phyloP scores from a whole-genome alignment of 2,888 invertebrate species.

The Galeopsomyia nigrocyanea region DNA sequence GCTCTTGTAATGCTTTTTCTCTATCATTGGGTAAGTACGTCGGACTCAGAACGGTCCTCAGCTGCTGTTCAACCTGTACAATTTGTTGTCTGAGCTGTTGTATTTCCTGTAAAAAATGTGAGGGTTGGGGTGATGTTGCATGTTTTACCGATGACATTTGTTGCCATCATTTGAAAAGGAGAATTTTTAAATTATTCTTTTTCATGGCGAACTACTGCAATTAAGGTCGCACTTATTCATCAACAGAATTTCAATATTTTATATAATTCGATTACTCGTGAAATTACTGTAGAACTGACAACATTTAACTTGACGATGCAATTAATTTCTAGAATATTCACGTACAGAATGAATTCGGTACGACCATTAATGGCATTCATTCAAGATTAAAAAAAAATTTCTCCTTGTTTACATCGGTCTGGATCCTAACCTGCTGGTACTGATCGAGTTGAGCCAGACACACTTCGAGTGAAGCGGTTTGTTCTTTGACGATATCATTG shows the following conservation, averaged over 20 bases:
- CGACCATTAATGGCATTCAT: background rate
- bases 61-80: constrained; percentile 88
- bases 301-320: no score
- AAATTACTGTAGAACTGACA: no score
- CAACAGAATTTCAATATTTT: no score
- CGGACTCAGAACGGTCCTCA: constrained; percentile 86
- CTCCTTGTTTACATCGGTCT: background rate
- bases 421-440: constrained; percentile 77
- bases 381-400: background rate
- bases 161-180: constrained; percentile 22
- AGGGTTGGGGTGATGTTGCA: background rate
- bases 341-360: no score
- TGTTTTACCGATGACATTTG: background rate
- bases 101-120: constrained; percentile 75
- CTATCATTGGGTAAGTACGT: constrained; percentile 87
- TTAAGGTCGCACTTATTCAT: no score
- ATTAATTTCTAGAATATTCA: no score
- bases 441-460: constrained; percentile 89
- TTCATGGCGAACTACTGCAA: background rate
- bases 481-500: constrained; percentile 74
- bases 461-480: constrained; percentile 78
- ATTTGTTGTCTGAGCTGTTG: constrained; percentile 87
- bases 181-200: background rate
- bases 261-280: no score
- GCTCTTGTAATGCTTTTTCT: constrained; percentile 84